Percentiles rank a stretch among this genome's conserved stretches.
These are phyloP conservation scores for Lasioglossum figueresi DNA, from an alignment of 2,888 invertebrate genomes.

Conservation along the genomic window DNA sequence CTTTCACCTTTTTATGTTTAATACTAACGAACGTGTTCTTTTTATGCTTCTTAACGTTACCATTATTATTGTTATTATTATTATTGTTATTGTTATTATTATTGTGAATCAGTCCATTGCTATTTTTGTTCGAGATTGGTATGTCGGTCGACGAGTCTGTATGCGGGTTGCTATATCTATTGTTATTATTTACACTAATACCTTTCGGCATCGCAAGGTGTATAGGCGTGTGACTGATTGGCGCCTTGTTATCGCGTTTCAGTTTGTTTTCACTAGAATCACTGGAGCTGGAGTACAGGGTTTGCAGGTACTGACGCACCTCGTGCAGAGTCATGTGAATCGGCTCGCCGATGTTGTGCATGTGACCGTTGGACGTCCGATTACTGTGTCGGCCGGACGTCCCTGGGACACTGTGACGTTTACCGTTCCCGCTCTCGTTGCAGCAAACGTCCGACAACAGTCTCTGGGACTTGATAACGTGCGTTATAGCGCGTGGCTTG, in stretches of 20 bases:
- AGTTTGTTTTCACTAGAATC: conserved; percentile 87
- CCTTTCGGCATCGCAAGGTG: conserved; percentile 81
- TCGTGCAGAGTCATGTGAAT: conserved; percentile 94
- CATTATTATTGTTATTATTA: conserved; percentile 84
- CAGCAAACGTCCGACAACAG: conserved; percentile 81
- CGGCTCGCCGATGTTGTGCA: conserved; percentile 88
- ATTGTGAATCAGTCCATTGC: conserved; percentile 84
- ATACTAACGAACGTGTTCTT: conserved; percentile 87
- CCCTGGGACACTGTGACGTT: conserved; percentile 89
- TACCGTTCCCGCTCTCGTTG: conserved; percentile 83
- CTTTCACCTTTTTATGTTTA: conserved; percentile 85
- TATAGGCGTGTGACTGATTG: conserved; percentile 72
- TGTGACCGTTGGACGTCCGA: conserved; percentile 84
- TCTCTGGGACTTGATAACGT: conserved; percentile 82
- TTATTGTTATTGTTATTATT: conserved; percentile 84
- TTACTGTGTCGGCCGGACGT: conserved; percentile 85
- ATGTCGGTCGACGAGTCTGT: conserved; percentile 82
- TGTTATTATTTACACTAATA: conserved; percentile 82
- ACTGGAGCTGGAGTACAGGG: conserved; percentile 91
- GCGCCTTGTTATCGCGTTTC: conserved; percentile 80
- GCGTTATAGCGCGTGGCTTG: conserved; percentile 81
- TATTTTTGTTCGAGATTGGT: conserved; percentile 84
- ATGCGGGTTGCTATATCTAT: conserved; percentile 82
- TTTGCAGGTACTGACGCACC: conserved; percentile 93
- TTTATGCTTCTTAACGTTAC: conserved; percentile 87